These are phyloP conservation scores for Sabatieria punctata DNA, from an alignment of 2,888 invertebrate species.

Conservation along the genomic window DNA sequence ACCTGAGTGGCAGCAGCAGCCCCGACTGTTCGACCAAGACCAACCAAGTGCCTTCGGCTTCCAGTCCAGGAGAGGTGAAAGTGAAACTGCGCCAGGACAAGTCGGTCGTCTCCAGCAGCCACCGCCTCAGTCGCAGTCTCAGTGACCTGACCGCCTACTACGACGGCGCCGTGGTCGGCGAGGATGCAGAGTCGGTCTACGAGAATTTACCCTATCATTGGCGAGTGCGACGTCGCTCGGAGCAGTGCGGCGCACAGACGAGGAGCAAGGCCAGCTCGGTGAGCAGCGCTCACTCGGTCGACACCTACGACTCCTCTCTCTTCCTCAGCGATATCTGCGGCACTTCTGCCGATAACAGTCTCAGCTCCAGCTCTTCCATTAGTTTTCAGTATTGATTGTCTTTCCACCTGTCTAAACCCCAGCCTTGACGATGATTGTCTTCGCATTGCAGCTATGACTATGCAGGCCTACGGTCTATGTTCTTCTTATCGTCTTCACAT, in stretches of 20 bases:
- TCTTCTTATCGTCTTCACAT: too few relatives aligned
- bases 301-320: background rate
- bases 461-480: too few relatives aligned
- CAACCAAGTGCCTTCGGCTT: too few relatives aligned
- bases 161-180: background rate
- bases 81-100: background rate
- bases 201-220: constrained; percentile 6
- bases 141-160: background rate
- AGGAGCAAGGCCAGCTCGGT: background rate
- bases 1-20: background rate
- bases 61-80: background rate
- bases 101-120: too few relatives aligned
- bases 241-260: too few relatives aligned
- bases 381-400: too few relatives aligned
- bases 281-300: background rate
- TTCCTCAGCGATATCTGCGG: background rate
- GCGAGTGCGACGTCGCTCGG: background rate
- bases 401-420: too few relatives aligned
- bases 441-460: too few relatives aligned
- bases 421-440: too few relatives aligned
- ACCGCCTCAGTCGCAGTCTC: background rate
- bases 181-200: background rate
- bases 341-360: background rate
- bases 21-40: too few relatives aligned
- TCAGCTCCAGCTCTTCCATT: background rate